phyloP scores from a whole-genome alignment of 2,888 invertebrate genomes.

The Leucophenga maculata region DNA sequence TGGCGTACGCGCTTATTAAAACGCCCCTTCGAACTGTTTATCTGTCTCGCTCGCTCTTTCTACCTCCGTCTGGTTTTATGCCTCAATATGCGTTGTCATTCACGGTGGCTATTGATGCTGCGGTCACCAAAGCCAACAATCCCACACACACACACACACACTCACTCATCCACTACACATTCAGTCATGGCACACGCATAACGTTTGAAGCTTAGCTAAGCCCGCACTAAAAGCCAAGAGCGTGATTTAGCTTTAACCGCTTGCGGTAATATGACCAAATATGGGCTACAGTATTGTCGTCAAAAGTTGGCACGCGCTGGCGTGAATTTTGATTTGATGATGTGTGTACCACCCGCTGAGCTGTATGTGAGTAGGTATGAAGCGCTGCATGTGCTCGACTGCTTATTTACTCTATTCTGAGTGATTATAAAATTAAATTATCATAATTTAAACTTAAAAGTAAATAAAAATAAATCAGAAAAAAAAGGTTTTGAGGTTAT shows the following conservation, averaged over 20 bases:
- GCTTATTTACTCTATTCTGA: too few relatives aligned
- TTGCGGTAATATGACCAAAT: conserved; percentile 3
- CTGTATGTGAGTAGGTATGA: too few relatives aligned
- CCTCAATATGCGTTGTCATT: conserved; percentile 17
- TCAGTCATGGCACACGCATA: not conserved
- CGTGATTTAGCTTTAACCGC: not conserved
- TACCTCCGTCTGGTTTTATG: conserved; percentile 23
- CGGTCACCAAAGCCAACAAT: not conserved
- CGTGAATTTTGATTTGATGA: conserved; percentile 12
- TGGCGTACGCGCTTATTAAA: conserved; percentile 28
- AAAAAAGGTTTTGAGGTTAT: too few relatives aligned
- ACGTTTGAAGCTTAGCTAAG: not conserved
- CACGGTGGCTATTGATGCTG: not conserved
- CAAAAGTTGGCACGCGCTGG: conserved; percentile 10
- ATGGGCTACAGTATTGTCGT: conserved; percentile 18
- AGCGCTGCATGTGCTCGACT: too few relatives aligned
- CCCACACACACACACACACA: conserved; percentile 7
- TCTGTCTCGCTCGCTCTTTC: conserved; percentile 26
- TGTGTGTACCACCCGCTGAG: conserved; percentile 11
- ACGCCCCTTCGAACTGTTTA: not conserved
- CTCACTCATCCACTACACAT: too few relatives aligned
- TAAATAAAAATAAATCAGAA: too few relatives aligned
- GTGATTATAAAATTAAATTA: too few relatives aligned
- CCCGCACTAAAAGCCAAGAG: not conserved
- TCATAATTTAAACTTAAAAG: too few relatives aligned